These are phyloP conservation scores for Drosophila mulleri DNA, from an alignment of 2,888 invertebrate species.

Conservation along the genomic window DNA sequence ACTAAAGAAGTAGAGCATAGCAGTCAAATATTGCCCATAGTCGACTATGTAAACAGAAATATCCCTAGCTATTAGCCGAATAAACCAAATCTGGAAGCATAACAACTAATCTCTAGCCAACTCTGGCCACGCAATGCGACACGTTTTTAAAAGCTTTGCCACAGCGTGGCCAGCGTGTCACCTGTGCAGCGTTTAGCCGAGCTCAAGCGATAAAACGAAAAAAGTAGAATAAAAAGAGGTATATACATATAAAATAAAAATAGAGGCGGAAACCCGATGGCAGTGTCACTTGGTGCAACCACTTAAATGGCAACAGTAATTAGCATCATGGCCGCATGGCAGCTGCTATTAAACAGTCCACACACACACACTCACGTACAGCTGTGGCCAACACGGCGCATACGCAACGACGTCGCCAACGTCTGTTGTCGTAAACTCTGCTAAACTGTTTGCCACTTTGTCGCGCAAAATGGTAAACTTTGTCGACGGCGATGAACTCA, in stretches of 20 bases:
- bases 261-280: constrained; percentile 37
- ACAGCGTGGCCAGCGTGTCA: constrained; percentile 58
- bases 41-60: too few relatives aligned
- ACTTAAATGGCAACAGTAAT: constrained; percentile 79
- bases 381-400: constrained; percentile 59
- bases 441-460: constrained; percentile 81
- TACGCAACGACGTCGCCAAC: constrained; percentile 61
- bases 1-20: too few relatives aligned
- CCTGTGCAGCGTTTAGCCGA: constrained; percentile 45
- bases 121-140: neutral
- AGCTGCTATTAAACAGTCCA: constrained; percentile 76
- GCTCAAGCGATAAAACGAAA: neutral
- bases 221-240: constrained; percentile 17
- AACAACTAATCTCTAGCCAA: too few relatives aligned
- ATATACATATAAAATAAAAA: constrained; percentile 12
- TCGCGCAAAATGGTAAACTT: constrained; percentile 81
- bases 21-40: too few relatives aligned
- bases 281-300: constrained; percentile 74
- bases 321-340: constrained; percentile 79
- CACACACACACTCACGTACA: constrained; percentile 34
- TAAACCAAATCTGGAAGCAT: neutral
- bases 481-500: constrained; percentile 75
- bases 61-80: neutral
- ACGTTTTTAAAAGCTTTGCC: constrained; percentile 3
- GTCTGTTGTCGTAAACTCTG: constrained; percentile 79